These are phyloP conservation scores for Okamejei kenojei DNA, from an alignment of 2,797 vertebrate species.

Conservation along the genomic window DNA sequence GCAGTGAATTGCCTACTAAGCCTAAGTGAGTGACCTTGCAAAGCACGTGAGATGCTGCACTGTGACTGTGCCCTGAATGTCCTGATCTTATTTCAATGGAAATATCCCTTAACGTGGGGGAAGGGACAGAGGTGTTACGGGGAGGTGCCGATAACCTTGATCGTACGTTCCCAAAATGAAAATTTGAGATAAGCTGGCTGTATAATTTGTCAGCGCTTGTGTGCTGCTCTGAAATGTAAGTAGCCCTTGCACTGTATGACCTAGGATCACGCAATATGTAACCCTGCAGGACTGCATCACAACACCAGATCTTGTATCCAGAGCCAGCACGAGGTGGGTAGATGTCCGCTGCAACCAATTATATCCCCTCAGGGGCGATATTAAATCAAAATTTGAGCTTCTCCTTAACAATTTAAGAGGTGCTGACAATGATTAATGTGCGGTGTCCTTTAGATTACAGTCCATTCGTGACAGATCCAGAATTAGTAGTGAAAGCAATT, in stretches of 20 bases:
- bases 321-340: neutral
- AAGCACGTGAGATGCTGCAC: neutral
- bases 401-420: constrained; percentile 28
- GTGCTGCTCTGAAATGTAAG: constrained; percentile 29
- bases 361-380: neutral
- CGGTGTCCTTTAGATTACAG: neutral
- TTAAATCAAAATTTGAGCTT: constrained; percentile 13
- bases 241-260: constrained; percentile 23
- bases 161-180: neutral
- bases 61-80: neutral
- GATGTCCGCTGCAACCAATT: constrained; percentile 21
- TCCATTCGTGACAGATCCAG: neutral
- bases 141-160: neutral
- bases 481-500: neutral
- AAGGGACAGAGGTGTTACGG: no score
- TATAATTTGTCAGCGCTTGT: constrained; percentile 13
- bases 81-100: neutral
- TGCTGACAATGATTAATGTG: neutral
- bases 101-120: neutral
- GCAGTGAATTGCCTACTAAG: neutral
- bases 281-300: neutral
- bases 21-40: neutral
- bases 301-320: neutral
- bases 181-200: constrained; percentile 32
- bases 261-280: constrained; percentile 2